Evolutionary conservation across 2,113 vertebrate species (phyloP).

Genomic region (Oryzias javanicus): DNA sequence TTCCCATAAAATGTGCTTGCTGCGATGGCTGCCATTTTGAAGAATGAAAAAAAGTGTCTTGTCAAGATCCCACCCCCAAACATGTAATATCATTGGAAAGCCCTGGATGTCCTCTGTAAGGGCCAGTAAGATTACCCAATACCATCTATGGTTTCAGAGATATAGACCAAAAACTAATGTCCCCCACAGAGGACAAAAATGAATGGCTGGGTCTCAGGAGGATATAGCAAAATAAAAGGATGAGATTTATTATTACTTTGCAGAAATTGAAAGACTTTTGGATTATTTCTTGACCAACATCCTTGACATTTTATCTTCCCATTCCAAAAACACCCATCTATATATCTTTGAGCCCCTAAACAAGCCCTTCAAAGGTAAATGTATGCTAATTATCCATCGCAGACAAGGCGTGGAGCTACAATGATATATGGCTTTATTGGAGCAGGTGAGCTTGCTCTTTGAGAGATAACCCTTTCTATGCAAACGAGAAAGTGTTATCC

Average conservation of each 20-base stretch:
- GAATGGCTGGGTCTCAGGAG: no score
- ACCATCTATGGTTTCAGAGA: no score
- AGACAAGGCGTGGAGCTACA: conserved; percentile 37
- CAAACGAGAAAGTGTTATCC: conserved; percentile 59
- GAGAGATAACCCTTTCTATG: conserved; percentile 65
- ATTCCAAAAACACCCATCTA: conserved; percentile 26
- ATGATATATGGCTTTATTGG: conserved; percentile 64
- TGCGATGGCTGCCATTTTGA: no score
- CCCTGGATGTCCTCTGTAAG: no score
- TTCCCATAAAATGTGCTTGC: no score
- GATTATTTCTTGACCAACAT: conserved; percentile 5
- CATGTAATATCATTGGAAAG: no score
- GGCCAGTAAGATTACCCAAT: no score
- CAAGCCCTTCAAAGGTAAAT: conserved; percentile 22
- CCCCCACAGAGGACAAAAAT: no score
- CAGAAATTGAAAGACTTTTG: conserved; percentile 18
- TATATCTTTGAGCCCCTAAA: conserved; percentile 31
- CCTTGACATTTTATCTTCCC: conserved; percentile 40
- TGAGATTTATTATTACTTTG: not conserved
- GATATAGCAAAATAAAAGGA: not conserved
- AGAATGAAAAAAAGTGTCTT: no score
- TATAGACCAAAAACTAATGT: no score
- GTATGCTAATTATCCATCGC: conserved; percentile 58
- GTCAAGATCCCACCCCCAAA: no score
- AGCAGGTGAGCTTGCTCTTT: conserved; percentile 63